Conservation (phyloP, 2,797 vertebrate species). For the Morus bassanus region DNA sequence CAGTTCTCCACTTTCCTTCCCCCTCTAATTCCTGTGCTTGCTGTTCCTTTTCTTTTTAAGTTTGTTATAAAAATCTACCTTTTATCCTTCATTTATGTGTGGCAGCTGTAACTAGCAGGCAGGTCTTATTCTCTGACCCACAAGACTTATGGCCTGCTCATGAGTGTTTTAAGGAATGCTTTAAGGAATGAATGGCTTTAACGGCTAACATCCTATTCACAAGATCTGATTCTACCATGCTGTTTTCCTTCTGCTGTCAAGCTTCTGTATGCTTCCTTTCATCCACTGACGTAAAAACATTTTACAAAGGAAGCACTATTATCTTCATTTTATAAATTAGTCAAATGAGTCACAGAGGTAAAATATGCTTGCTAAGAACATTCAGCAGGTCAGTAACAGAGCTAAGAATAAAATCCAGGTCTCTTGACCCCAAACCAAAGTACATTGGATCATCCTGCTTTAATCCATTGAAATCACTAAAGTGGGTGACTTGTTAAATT, state of each 20-base stretch:
- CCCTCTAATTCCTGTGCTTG: neutral
- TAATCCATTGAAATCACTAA: neutral
- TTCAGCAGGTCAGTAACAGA: neutral
- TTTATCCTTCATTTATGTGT: neutral
- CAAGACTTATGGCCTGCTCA: neutral
- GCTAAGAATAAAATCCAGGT: neutral
- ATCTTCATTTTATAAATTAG: neutral
- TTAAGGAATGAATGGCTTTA: neutral
- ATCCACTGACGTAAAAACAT: neutral
- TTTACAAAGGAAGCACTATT: neutral
- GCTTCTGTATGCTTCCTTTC: neutral
- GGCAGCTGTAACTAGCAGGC: neutral
- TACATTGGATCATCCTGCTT: neutral
- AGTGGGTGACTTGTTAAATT: neutral
- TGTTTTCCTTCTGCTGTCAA: neutral
- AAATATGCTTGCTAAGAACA: neutral
- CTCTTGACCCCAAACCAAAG: neutral
- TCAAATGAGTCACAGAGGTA: neutral
- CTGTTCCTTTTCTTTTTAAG: neutral
- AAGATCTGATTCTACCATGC: neutral
- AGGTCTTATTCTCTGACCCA: neutral
- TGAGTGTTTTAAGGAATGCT: neutral
- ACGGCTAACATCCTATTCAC: neutral
- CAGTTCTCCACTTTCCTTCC: neutral
- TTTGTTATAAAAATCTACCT: neutral